These are phyloP conservation scores for Rutpela maculata DNA, from an alignment of 2,888 invertebrate genomes.

Conservation along the genomic window DNA sequence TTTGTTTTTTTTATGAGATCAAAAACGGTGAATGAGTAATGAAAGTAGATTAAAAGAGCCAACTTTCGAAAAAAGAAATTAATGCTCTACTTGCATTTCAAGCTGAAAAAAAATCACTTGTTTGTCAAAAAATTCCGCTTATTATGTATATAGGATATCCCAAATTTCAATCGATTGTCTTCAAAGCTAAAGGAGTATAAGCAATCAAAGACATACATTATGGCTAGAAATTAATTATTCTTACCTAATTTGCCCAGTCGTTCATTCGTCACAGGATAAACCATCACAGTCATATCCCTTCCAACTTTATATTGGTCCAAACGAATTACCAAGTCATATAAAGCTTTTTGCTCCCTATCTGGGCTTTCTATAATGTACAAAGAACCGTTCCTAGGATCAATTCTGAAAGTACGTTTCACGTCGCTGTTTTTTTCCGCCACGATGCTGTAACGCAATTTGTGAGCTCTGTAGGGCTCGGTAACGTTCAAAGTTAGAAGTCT, in stretches of 20 bases:
- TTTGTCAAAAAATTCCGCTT: too few relatives aligned
- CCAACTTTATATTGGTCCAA: constrained; percentile 77
- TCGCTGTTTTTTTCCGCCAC: constrained; percentile 77
- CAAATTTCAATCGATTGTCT: too few relatives aligned
- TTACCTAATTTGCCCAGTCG: constrained; percentile 82
- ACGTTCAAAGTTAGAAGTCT: constrained; percentile 86
- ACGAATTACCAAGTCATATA: constrained; percentile 78
- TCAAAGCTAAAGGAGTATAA: too few relatives aligned
- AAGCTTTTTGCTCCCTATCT: constrained; percentile 83
- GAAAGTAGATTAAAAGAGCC: too few relatives aligned
- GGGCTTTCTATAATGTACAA: constrained; percentile 84
- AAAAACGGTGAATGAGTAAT: too few relatives aligned
- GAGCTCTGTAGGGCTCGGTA: constrained; percentile 80
- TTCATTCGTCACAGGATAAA: constrained; percentile 86
- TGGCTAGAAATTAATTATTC: neutral
- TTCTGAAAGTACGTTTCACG: constrained; percentile 80
- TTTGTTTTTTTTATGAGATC: too few relatives aligned
- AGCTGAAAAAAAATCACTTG: too few relatives aligned
- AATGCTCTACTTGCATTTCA: too few relatives aligned
- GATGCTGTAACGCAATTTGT: constrained; percentile 81
- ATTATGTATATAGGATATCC: too few relatives aligned
- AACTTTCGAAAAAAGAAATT: too few relatives aligned
- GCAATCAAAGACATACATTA: too few relatives aligned
- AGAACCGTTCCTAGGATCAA: constrained; percentile 86
- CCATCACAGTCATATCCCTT: constrained; percentile 83